Base-by-base conservation (phyloP, 2,113 vertebrate species). In the Ophthalmolycus amberensis region DNA sequence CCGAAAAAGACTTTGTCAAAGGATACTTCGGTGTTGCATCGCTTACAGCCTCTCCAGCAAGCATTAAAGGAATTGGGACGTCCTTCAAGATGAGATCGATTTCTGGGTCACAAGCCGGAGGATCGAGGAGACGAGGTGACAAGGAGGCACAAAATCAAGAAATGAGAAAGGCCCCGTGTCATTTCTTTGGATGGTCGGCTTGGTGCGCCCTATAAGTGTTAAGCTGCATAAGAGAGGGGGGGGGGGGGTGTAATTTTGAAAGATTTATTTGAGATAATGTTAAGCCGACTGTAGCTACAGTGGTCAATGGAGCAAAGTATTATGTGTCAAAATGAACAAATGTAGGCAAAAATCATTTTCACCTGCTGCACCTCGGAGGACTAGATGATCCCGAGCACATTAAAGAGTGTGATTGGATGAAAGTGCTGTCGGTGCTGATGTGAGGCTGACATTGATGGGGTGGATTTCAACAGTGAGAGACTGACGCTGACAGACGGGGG, bases 381-480 rank as follows among this genome's bases (percentile, higher is more conserved):
- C 54, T 37, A 11, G 71, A 77, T 56, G 82, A 87, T 75, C 76
- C 79, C 25, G 63, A 46, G 80, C 85, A 85, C 89, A 92, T 94
- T 87, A 92, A 88, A 88, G 59, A 88, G 77, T 12, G 72, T 71
- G 90, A 91, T 92, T 89, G 86, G 91, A 94, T 89, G 76, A 93
- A 92, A 86, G 87, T 20, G 25, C 73, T 75, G 89, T 85, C 88
- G 75, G 54, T 27, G 85, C 59, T 83, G 92, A 94, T 84, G 86
- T 79, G 84, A n/a, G 11, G 58, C 85, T 91, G 91, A 93, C 91
- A 85, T 62, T 92, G 91, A 92, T 9, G 68, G 46, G 68, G 14
- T n/a, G 63, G 71, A 68, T 77, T 87, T 80, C 44, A 37, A 15
- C 52, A 6, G 63, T 73, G 58, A 40, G 70, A 66, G 62, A 73